Conservation (phyloP, 1,140 invertebrate genomes). For the Listronotus oregonensis region DNA sequence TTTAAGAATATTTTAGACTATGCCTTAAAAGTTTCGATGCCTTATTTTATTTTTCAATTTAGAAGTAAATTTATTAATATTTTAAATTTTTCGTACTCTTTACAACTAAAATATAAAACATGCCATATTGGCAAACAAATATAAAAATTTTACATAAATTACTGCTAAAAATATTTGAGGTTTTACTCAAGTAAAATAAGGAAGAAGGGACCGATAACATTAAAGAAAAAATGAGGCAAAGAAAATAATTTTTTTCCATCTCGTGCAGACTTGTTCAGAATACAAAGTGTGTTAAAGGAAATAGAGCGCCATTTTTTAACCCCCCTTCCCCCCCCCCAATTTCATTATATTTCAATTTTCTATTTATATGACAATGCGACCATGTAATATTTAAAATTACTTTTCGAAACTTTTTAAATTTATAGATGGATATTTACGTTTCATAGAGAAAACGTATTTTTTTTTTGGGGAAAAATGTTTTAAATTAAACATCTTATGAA, state of each 20-base stretch:
- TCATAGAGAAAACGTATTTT: neutral
- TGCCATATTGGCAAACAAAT: neutral
- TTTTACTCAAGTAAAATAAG: conserved; percentile 30
- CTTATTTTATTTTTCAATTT: too few relatives aligned
- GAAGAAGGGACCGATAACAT: conserved; percentile 41
- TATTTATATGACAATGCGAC: conserved; percentile 47
- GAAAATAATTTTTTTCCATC: conserved; percentile 55
- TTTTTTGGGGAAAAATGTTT: conserved; percentile 1
- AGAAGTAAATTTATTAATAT: too few relatives aligned
- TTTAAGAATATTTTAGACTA: too few relatives aligned
- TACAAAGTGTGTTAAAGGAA: conserved; percentile 52
- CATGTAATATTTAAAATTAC: conserved; percentile 46
- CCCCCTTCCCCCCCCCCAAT: conserved; percentile 25
- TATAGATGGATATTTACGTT: conserved; percentile 10
- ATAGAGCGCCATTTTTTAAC: conserved; percentile 47
- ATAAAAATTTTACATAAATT: conserved; percentile 9
- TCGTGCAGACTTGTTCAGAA: conserved; percentile 49
- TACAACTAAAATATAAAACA: too few relatives aligned
- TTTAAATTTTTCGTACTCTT: too few relatives aligned
- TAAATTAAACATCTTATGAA: neutral
- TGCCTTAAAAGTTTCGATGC: too few relatives aligned
- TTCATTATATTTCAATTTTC: conserved; percentile 54
- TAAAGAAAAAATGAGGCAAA: conserved; percentile 49
- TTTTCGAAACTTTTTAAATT: conserved; percentile 40
- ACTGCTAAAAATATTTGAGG: conserved; percentile 23